Evolutionary conservation across 1,140 invertebrate genomes (phyloP).

Genomic region (Tetragonula clypearis): DNA sequence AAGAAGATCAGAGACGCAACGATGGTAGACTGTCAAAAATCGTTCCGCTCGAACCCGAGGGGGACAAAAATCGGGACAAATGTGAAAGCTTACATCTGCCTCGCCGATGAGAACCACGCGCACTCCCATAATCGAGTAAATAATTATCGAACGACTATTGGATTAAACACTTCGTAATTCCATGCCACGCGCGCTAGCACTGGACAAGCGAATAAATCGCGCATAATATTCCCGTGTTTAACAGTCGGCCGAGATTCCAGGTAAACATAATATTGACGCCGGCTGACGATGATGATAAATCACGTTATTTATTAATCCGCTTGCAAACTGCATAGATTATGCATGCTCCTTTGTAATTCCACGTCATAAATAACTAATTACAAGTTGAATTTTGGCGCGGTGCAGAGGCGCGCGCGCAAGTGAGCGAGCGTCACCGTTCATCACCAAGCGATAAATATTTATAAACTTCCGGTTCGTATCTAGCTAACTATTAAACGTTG

Average conservation of each 20-base stretch:
- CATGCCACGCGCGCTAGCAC: neutral
- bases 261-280: neutral
- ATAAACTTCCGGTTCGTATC: conserved; percentile 23
- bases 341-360: neutral
- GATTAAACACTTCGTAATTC: conserved; percentile 10
- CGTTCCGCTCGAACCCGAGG: neutral
- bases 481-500: conserved; percentile 21
- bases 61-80: neutral
- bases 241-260: conserved; percentile 8
- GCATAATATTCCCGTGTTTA: conserved; percentile 14
- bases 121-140: neutral
- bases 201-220: conserved; percentile 2
- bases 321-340: conserved; percentile 14
- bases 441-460: conserved; percentile 21
- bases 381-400: neutral
- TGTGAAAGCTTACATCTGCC: neutral
- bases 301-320: conserved; percentile 11
- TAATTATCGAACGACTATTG: conserved; percentile 10
- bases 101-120: too few relatives aligned
- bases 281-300: conserved; percentile 7
- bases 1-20: too few relatives aligned
- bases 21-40: neutral
- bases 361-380: conserved; percentile 35
- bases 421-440: too few relatives aligned
- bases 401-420: neutral